Conservation (phyloP, 2,113 vertebrate species). For the Columbina picui region DNA sequence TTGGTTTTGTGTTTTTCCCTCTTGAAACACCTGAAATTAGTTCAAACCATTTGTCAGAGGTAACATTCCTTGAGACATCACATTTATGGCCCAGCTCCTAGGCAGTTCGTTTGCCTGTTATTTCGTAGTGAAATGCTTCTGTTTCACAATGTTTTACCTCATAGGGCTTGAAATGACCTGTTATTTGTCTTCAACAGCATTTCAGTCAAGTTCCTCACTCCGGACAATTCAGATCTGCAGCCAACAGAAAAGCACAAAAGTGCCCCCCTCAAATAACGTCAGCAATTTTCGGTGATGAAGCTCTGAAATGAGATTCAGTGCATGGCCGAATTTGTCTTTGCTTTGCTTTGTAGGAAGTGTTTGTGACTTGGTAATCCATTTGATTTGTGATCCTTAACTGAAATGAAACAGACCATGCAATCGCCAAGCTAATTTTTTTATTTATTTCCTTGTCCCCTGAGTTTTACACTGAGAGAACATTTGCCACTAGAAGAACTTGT, state of each 20-base stretch:
- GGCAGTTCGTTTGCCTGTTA: background rate
- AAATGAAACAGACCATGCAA: conserved; percentile 18
- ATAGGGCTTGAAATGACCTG: background rate
- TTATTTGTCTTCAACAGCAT: background rate
- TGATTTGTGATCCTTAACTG: conserved; percentile 19
- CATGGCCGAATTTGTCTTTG: background rate
- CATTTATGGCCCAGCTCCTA: background rate
- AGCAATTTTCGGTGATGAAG: background rate
- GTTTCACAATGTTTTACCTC: background rate
- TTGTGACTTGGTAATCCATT: background rate
- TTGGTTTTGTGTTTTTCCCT: background rate
- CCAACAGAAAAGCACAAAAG: background rate
- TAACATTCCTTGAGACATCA: background rate
- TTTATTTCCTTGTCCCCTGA: background rate
- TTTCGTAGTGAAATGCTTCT: background rate
- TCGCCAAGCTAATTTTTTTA: background rate
- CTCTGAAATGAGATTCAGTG: background rate
- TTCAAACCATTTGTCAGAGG: background rate
- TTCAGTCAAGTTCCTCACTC: background rate
- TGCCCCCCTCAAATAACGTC: background rate
- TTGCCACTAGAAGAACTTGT: background rate
- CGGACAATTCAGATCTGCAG: background rate
- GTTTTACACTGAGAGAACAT: background rate
- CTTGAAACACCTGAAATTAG: background rate
- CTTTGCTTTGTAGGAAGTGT: background rate